Evolutionary conservation across 2,113 vertebrate species (phyloP), one percentile per base, ranked within the genome.

Genomic region (Pterophyllum scalare): DNA sequence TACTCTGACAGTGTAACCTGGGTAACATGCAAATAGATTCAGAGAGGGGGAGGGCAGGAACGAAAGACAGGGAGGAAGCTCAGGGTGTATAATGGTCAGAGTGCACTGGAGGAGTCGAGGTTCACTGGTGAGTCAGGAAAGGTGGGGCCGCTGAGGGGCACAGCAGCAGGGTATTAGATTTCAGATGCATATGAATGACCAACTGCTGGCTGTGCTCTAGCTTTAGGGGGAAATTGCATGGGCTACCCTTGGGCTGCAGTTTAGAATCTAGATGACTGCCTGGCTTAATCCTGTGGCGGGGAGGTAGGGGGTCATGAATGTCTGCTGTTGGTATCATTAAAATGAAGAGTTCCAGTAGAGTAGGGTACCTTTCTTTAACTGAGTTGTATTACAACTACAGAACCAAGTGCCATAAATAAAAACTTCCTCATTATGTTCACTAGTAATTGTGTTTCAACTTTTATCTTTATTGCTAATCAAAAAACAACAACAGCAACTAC

Each of bases 171-270:
- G 95, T 95, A 95, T 96, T 96, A 94, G 94, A 94, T 96, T 96
- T 95, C 95, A 95, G 89, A 95, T 94, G 92, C 95, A 95, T 95
- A 94, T 95, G 94, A 96, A 96, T 95, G 93, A 94, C 92, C 88
- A 91, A 94, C 95, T 92, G 93, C 94, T 93, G 89, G 90, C 83
- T 89, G 89, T 77, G 89, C 89, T 93, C 91, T 85, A 83, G 91
- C 87, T 94, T 88, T 64, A 81, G 92, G 91, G 91, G 89, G 93
- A 90, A 94, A 94, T 92, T 92, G 92, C 91, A 93, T 81, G 86
- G 89, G 80, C 87, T 91, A 88, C 89, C 92, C 89, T 92, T 92
- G 90, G 94, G 93, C 91, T 90, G 92, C 90, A 92, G 91, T 92
- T 94, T 92, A 89, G 91, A 92, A 91, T 92, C 87, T 92, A 88